Conservation (phyloP, 2,113 vertebrate species). For the Corythornis cristatus region DNA sequence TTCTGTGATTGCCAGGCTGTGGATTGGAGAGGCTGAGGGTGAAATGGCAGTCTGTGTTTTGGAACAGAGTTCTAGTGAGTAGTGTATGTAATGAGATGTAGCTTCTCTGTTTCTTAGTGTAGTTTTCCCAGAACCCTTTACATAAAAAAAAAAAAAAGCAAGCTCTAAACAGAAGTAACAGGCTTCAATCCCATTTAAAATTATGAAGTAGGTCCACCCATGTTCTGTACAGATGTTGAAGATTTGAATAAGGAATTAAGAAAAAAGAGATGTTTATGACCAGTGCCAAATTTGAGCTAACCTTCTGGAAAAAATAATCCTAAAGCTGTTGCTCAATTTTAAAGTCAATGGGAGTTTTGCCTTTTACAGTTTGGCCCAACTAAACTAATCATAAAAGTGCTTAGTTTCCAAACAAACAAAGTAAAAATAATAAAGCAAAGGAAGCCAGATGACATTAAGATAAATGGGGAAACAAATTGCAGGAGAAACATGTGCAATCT, state of each 20-base stretch:
- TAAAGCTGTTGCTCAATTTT: neutral
- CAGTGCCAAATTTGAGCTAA: conserved; percentile 11
- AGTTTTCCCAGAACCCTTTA: neutral
- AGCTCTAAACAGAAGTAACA: neutral
- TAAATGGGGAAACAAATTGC: neutral
- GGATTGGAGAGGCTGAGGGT: neutral
- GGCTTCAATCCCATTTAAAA: neutral
- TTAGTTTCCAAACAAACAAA: neutral
- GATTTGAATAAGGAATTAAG: neutral
- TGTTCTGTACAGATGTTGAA: neutral
- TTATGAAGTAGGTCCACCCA: neutral
- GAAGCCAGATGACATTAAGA: neutral
- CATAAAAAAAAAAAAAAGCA: neutral
- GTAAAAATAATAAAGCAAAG: neutral
- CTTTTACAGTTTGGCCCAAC: neutral
- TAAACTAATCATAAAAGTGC: neutral
- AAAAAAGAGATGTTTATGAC: neutral
- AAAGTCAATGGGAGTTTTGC: neutral
- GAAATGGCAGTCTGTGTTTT: neutral
- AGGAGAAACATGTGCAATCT: neutral
- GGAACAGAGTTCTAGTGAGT: neutral
- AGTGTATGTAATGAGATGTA: neutral
- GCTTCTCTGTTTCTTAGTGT: neutral
- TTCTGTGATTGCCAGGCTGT: neutral
- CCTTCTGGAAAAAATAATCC: conserved; percentile 11